Conservation (phyloP, 1,140 invertebrate species). For the Ceratoteleas bidentatus region DNA sequence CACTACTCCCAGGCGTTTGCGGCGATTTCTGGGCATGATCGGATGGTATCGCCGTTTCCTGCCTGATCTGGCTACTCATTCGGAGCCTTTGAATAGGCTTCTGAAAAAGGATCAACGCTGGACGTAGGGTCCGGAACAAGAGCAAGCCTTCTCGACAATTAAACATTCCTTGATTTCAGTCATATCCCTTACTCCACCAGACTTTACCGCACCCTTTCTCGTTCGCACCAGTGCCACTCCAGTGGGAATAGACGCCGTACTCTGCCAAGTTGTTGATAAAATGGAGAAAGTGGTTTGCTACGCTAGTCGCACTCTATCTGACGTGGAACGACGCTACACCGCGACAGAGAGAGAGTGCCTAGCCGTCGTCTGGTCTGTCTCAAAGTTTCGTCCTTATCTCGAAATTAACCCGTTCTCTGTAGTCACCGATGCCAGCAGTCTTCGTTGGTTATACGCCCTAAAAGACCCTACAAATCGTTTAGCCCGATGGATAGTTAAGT, state of each 20-base stretch:
- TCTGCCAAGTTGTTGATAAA: background rate
- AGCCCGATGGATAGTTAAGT: background rate
- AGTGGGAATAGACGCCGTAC: background rate
- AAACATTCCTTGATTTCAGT: background rate
- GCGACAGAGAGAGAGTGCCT: background rate
- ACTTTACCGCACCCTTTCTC: background rate
- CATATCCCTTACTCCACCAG: background rate
- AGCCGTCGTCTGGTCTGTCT: background rate
- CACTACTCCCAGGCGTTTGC: conserved; percentile 59
- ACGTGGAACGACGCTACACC: background rate
- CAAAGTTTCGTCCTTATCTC: background rate
- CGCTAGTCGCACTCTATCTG: background rate
- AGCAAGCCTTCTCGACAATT: background rate
- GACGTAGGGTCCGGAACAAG: background rate
- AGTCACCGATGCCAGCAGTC: background rate
- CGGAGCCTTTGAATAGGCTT: background rate
- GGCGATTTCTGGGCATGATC: conserved; percentile 7
- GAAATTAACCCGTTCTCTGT: background rate
- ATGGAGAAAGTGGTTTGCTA: background rate
- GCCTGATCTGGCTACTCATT: background rate
- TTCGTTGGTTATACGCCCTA: background rate
- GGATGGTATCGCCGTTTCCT: conserved; percentile 5
- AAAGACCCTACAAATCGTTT: background rate
- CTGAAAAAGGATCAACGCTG: background rate
- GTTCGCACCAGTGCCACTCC: background rate